phyloP scores from a whole-genome alignment of 1,140 invertebrate genomes.

The Octopus bimaculoides region DNA sequence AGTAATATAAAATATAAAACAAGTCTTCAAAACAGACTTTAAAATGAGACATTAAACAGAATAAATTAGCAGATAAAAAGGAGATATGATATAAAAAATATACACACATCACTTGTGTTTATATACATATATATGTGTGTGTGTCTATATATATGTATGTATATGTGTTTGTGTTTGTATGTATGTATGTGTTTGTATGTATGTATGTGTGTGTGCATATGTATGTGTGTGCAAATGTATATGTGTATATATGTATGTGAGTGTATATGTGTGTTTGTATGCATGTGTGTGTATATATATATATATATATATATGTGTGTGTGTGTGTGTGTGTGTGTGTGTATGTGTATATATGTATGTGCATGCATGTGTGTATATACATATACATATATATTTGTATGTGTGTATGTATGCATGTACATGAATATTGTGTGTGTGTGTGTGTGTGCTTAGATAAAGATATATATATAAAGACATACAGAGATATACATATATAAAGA shows the following conservation, averaged over 20 bases:
- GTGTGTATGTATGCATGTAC: neutral
- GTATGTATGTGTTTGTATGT: neutral
- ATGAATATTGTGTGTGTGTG: neutral
- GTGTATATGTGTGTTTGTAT: neutral
- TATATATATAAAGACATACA: slow-evolving; percentile 1
- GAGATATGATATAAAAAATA: too few relatives aligned
- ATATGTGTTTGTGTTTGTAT: neutral
- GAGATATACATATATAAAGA: neutral
- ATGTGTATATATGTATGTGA: neutral
- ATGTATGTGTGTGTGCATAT: neutral
- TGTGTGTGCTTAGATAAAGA: neutral
- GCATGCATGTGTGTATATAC: neutral
- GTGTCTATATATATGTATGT: neutral
- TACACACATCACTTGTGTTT: too few relatives aligned
- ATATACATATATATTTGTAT: neutral
- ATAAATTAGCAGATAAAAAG: too few relatives aligned
- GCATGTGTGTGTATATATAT: neutral
- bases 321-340: neutral
- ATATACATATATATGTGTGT: neutral
- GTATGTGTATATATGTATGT: neutral
- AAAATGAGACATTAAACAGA: too few relatives aligned
- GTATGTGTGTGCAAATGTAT: neutral
- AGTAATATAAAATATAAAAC: too few relatives aligned
- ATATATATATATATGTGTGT: neutral
- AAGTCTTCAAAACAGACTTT: too few relatives aligned